Conservation (phyloP, 2,888 invertebrate species). For the Melipona beecheii region DNA sequence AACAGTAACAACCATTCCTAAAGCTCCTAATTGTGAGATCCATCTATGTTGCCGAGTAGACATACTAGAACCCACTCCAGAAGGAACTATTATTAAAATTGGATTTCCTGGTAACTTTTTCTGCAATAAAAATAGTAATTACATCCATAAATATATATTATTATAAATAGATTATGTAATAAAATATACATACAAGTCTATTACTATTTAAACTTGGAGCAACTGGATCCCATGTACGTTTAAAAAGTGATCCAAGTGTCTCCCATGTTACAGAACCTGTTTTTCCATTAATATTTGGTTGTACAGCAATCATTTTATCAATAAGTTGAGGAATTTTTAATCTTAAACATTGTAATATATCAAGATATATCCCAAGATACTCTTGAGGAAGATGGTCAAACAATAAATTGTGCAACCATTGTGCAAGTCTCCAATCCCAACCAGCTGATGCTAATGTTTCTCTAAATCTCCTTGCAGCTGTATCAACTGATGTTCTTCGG, state of each 20-base stretch:
- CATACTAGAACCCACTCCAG: slow-evolving; percentile 83
- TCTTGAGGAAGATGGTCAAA: slow-evolving; percentile 88
- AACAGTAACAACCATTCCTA: slow-evolving; percentile 89
- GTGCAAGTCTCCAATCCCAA: slow-evolving; percentile 90
- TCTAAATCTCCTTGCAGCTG: slow-evolving; percentile 88
- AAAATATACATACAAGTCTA: slow-evolving; percentile 86
- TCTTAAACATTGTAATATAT: slow-evolving; percentile 90
- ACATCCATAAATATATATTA: slow-evolving; percentile 1
- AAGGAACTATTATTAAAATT: slow-evolving; percentile 88
- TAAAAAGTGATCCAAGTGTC: slow-evolving; percentile 87
- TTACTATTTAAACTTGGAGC: slow-evolving; percentile 86
- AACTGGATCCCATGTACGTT: slow-evolving; percentile 91
- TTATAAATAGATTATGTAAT: slow-evolving; percentile 4
- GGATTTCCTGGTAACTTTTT: slow-evolving; percentile 89
- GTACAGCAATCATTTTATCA: slow-evolving; percentile 89
- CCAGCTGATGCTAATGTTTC: slow-evolving; percentile 88
- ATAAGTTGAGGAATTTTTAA: slow-evolving; percentile 89
- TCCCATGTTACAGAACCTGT: slow-evolving; percentile 86
- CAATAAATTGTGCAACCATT: slow-evolving; percentile 91
- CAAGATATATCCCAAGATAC: slow-evolving; percentile 90
- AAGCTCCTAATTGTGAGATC: slow-evolving; percentile 88
- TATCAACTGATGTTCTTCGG: slow-evolving; percentile 89
- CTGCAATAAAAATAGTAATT: slow-evolving; percentile 79
- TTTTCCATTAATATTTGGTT: slow-evolving; percentile 84
- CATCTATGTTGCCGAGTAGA: slow-evolving; percentile 88